Evolutionary conservation across 1,140 invertebrate genomes (phyloP), one percentile per base, ranked within the genome.

Genomic region (Papilio dardanus): DNA sequence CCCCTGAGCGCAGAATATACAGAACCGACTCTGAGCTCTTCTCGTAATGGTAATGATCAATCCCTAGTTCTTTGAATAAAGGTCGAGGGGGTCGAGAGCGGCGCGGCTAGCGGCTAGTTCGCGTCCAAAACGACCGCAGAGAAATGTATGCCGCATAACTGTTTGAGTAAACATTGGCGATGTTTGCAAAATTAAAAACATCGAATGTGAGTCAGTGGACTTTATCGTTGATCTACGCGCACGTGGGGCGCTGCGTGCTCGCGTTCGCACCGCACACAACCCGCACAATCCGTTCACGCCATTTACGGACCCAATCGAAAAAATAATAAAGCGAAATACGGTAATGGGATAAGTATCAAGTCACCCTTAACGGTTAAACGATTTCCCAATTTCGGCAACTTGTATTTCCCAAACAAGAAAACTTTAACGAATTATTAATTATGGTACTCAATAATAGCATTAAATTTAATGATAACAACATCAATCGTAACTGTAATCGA

Each of bases 101-200:
- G 65, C 76, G 77, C 85, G 85, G 83, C 88, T 86, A 88, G 77
- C 85, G 85, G 83, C 88, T 86, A 88, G 88, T 86, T 84, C 84
- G 82, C 86, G 78, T 81, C 79, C 71, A 77, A 81, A 79, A 78
- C 79, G 75, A 74, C 80, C 75, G 78, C 77, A 78, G 80, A 82
- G 75, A 83, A 85, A 92, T 89, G 89, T 91, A 82, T 91, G 88
- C 83, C 88, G 83, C 77, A 78, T 92, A 92, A 92, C 89, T 92
- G 91, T 91, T 88, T 79, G 80, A 84, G 81, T 79, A 91, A 91
- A 91, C 88, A 88, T 88, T 85, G 83, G 81, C 86, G 83, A 86
- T 80, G 83, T 84, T 88, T 81, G 81, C 87, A 83, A 87, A 89
- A 90, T 88, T 88, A 85, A 88, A 82, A 80, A 84, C 80, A 77